A percentile compares a stretch with the other conserved stretches of the same genome.
phyloP scores from a whole-genome alignment of 2,797 vertebrate genomes.

The Jordanella pulchra region DNA sequence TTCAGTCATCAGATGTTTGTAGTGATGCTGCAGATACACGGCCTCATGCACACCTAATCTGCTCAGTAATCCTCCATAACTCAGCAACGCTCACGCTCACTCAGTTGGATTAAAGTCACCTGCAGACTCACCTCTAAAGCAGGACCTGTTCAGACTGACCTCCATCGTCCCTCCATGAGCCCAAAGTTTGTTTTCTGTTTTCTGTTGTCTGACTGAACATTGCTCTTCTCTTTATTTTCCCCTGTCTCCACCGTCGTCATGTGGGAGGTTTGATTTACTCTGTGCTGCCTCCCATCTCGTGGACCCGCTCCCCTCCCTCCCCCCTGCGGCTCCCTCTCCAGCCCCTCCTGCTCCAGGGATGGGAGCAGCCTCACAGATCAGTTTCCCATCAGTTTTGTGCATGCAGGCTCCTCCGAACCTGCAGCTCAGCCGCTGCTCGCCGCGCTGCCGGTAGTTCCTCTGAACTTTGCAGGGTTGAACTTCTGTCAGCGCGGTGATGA shows the following conservation, averaged over 20 bases:
- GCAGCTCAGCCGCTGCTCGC: slow-evolving; percentile 44
- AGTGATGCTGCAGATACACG: neutral
- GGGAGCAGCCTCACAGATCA: slow-evolving; percentile 89
- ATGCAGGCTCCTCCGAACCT: slow-evolving; percentile 83
- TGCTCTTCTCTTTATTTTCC: slow-evolving; percentile 63
- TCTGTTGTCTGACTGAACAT: slow-evolving; percentile 78
- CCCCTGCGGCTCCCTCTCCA: slow-evolving; percentile 74
- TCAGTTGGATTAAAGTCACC: no score
- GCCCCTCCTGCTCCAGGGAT: slow-evolving; percentile 84
- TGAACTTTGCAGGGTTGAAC: slow-evolving; percentile 55
- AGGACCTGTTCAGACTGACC: neutral
- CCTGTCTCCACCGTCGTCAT: slow-evolving; percentile 52
- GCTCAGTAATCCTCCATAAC: neutral
- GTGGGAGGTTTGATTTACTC: slow-evolving; percentile 73
- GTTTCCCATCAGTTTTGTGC: slow-evolving; percentile 99
- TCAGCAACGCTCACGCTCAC: neutral
- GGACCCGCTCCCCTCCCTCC: slow-evolving; percentile 79
- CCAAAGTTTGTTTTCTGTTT: slow-evolving; percentile 15
- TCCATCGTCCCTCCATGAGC: neutral
- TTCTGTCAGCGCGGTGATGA: slow-evolving; percentile 71
- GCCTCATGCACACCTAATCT: slow-evolving; percentile 28
- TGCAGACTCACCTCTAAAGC: neutral
- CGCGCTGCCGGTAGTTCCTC: slow-evolving; percentile 76
- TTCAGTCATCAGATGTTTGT: neutral
- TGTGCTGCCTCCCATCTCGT: slow-evolving; percentile 66